Base-by-base conservation (phyloP, 2,113 vertebrate species). In the Osmerus eperlanus region DNA sequence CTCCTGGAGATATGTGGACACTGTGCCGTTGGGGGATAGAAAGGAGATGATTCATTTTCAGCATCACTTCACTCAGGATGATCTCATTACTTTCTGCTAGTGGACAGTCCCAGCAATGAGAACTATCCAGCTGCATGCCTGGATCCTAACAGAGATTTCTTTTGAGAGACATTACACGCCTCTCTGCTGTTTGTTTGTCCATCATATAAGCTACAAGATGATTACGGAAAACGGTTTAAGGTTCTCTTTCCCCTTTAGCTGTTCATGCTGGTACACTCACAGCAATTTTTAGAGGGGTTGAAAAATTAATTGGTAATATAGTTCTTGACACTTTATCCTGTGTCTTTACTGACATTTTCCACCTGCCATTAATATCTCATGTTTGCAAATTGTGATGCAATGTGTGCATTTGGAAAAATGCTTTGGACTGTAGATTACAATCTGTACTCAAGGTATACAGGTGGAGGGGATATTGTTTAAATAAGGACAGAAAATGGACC, bases 61-160 rank as follows among this genome's bases (percentile, higher is more conserved):
- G 87, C 89, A 80, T 89, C 85, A 83, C 86, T 88, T 85, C 87
- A 87, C 86, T 81, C 82, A 68, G 74, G 76, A 89, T 84, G 85
- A 90, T 87, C 86, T 91, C 87, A 90, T 91, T 90, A 90, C 81
- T 88, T 85, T 70, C 78, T 84, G 83, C n/a, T 58, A 85, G 81
- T 81, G 83, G 81, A 86, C 81, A 79, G 82, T 81, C 72, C 52
- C 47, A 16, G 60, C 55, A 60, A 71, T 72, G 77, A 77, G 78
- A 78, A 62, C 60, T 58, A 19, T 8, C 54, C 66, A 32, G 83
- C 67, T 80, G 76, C 14, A 9, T 73, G 65, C 62, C 28, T 59
- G 51, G 68, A 63, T 68, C 72, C 79, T 68, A 65, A 83, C 78
- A 85, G 78, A 71, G 47, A 19, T 73, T 72, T 79, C 32, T 1